These are phyloP conservation scores for Serripes groenlandicus DNA, from an alignment of 2,888 invertebrate genomes.

Conservation along the genomic window DNA sequence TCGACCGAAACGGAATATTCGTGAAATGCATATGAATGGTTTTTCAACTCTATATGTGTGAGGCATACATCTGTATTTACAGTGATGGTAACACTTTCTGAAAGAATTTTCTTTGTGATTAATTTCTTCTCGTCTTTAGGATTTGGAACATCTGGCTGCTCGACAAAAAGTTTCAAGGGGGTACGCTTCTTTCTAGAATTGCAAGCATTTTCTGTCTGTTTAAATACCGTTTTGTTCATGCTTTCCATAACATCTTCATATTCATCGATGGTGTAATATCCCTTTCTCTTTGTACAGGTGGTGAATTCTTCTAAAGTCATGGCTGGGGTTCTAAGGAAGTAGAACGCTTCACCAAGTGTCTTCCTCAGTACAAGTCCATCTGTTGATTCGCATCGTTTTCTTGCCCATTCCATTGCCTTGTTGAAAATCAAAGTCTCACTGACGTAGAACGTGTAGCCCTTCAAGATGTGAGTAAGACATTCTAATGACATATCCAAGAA, in stretches of 20 bases:
- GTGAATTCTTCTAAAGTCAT: conserved; percentile 32
- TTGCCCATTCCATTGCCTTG: conserved; percentile 32
- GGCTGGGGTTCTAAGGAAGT: conserved; percentile 33
- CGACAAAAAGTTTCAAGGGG: no score
- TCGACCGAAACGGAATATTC: no score
- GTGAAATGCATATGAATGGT: no score
- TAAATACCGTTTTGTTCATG: neutral
- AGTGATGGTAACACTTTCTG: no score
- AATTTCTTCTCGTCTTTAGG: no score
- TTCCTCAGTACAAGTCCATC: conserved; percentile 22
- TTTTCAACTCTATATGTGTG: no score
- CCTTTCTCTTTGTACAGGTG: conserved; percentile 30
- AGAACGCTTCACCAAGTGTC: conserved; percentile 30
- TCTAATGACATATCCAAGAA: conserved; percentile 33
- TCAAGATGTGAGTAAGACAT: conserved; percentile 28
- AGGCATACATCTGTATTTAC: no score
- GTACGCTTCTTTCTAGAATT: neutral
- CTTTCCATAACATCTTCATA: conserved; percentile 25
- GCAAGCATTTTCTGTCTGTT: neutral
- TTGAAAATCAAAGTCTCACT: conserved; percentile 27
- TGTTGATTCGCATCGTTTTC: conserved; percentile 9
- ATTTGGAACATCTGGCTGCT: no score
- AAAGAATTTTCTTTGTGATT: no score
- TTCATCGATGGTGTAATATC: conserved; percentile 29
- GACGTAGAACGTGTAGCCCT: conserved; percentile 38